Evolutionary conservation across 2,797 vertebrate genomes (phyloP).

Genomic region (Anabacerthia variegaticeps): DNA sequence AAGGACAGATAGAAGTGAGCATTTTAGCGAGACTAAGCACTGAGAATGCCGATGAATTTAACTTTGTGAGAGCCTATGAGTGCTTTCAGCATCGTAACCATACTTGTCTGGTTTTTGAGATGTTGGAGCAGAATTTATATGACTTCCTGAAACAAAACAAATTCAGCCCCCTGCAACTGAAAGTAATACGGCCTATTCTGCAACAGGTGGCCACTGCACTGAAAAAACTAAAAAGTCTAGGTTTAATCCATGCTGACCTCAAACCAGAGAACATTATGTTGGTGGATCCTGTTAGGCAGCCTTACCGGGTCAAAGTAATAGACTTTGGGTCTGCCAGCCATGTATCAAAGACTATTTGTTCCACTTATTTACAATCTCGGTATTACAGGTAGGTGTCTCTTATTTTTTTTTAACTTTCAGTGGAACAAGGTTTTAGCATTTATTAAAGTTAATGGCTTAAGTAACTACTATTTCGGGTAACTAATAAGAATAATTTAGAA

Average conservation of each 20-base stretch:
- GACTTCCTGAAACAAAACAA: slow-evolving; percentile 99
- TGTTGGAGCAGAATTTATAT: slow-evolving; percentile 98
- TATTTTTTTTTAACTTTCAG: not conserved
- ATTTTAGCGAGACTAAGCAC: slow-evolving; percentile 95
- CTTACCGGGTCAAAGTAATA: slow-evolving; percentile 98
- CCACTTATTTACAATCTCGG: slow-evolving; percentile 97
- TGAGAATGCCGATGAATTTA: slow-evolving; percentile 96
- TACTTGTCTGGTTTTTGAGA: slow-evolving; percentile 98
- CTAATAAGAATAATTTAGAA: not conserved
- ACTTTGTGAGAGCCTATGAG: slow-evolving; percentile 96
- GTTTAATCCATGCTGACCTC: slow-evolving; percentile 98
- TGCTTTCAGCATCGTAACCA: slow-evolving; percentile 99
- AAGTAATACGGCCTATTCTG: slow-evolving; percentile 96
- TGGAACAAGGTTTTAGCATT: not conserved
- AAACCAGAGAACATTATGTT: slow-evolving; percentile 99
- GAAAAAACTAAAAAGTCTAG: slow-evolving; percentile 97
- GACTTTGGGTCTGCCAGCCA: slow-evolving; percentile 99
- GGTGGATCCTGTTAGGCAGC: slow-evolving; percentile 96
- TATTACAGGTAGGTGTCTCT: slow-evolving; percentile 92
- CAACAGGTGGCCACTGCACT: slow-evolving; percentile 98
- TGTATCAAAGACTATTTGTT: slow-evolving; percentile 98
- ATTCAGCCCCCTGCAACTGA: slow-evolving; percentile 96
- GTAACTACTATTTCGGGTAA: not conserved
- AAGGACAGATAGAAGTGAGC: slow-evolving; percentile 98
- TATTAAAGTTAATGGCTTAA: not conserved